Base-by-base conservation (phyloP, 1,140 invertebrate species). In the Drosophila watanabei region DNA sequence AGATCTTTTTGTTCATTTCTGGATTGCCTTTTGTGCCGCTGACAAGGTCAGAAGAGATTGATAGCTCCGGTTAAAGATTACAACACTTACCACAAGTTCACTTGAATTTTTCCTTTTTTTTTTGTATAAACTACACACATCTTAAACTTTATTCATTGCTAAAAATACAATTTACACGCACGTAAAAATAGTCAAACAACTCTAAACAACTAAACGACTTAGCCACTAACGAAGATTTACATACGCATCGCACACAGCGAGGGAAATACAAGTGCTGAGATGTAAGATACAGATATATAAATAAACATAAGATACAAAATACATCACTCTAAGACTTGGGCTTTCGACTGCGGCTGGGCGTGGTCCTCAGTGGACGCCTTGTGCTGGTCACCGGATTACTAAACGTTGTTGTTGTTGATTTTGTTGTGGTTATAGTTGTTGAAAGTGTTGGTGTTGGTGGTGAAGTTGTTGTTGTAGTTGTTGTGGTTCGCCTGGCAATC, bases 131-230 rank as follows among this genome's bases (percentile, higher is more conserved):
- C 64, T 79, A 79, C 58, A 52, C 78, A 84, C 82, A 57, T 59
- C 86, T 89, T 89, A 89, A 30, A 66, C 35, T 88, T 89, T 89
- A 85, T 89, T 89, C 66, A 85, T 81, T 89, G 77, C 84, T 84
- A 83, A 73, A 68, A 89, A 87, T 77, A 73, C 66, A 78, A 49
- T 82, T 68, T 81, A 77, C 79, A 76, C 68, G 60, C 81, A 66
- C 77, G 78, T 88, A 88, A 66, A 89, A 85, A 89, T 89, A 88
- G 81, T 85, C 81, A 88, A 88, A 81, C 61, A 89, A 81, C 72
- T 32, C 56, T 78, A 78, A 75, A 79, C 73, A 57, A 75, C 81
- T 81, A 89, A 85, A 71, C 54, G 80, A 83, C 84, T 88, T 88
- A 88, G 28, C 16, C 28, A 46, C 84, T 84, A 89, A 61, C 78